Percentiles rank a stretch among this genome's conserved stretches.
phyloP scores from a whole-genome alignment of 2,888 invertebrate genomes.

The Lepidocyrtinus sp. region DNA sequence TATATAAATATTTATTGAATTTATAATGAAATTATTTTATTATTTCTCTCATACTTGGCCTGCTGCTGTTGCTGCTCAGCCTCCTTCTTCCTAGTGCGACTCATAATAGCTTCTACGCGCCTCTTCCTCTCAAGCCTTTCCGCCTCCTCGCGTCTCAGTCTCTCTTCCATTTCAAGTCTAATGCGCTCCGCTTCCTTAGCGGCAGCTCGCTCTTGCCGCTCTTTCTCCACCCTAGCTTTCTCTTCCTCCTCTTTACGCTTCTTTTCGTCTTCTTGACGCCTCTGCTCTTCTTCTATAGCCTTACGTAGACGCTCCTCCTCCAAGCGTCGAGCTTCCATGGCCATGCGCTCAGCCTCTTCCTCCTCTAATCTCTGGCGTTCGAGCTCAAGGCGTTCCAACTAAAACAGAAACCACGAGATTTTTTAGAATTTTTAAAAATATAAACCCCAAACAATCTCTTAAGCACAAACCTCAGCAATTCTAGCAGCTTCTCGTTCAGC shows the following conservation, averaged over 20 bases:
- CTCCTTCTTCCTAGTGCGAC: constrained; percentile 81
- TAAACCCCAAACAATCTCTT: background rate
- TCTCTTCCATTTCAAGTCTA: constrained; percentile 87
- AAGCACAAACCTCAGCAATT: constrained; percentile 75
- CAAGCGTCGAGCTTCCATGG: constrained; percentile 84
- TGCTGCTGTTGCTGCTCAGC: constrained; percentile 68
- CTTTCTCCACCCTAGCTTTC: constrained; percentile 84
- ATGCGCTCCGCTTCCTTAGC: constrained; percentile 75
- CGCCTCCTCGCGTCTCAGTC: constrained; percentile 87
- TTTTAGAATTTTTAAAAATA: constrained; percentile 65
- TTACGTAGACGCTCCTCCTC: constrained; percentile 90
- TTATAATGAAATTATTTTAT: too few species aligned
- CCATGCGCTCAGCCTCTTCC: constrained; percentile 84
- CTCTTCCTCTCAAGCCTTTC: constrained; percentile 90
- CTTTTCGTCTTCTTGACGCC: constrained; percentile 84
- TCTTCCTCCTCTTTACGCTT: constrained; percentile 85
- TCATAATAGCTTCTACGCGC: constrained; percentile 94
- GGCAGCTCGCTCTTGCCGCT: constrained; percentile 82
- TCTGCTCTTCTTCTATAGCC: constrained; percentile 84
- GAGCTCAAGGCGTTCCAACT: constrained; percentile 81
- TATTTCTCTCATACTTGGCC: too few species aligned
- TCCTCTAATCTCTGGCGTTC: constrained; percentile 84
- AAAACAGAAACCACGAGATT: constrained; percentile 78
- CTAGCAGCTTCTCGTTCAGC: constrained; percentile 93
- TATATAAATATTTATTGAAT: constrained; percentile 22